phyloP scores from a whole-genome alignment of 2,113 vertebrate genomes.

The Neogobius melanostomus region DNA sequence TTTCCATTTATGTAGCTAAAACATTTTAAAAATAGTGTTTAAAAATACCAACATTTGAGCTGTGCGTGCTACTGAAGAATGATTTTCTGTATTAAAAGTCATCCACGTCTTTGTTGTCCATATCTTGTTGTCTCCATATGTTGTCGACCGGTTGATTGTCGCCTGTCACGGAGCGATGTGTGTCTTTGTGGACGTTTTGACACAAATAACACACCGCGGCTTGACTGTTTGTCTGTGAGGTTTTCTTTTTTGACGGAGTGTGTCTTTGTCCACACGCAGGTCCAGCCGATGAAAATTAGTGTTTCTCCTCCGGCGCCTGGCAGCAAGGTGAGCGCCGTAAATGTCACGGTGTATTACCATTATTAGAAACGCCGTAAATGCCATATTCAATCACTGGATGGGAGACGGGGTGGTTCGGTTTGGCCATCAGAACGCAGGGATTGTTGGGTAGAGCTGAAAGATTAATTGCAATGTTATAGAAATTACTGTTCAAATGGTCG shows the following conservation, averaged over 20 bases:
- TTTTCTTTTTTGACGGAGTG: neutral
- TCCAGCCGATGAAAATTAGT: conserved; percentile 80
- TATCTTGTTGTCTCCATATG: neutral
- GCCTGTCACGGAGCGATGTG: neutral
- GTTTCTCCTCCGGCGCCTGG: conserved; percentile 78
- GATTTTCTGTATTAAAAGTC: neutral
- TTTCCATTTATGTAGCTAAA: too few species aligned
- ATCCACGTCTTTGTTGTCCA: neutral
- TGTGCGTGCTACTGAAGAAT: too few species aligned
- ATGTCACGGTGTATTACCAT: neutral
- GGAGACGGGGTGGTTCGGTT: too few species aligned
- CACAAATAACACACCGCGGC: neutral
- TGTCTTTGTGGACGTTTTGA: neutral
- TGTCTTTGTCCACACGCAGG: conserved; percentile 58
- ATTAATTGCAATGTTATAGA: too few species aligned
- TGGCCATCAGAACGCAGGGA: too few species aligned
- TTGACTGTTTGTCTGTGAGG: neutral
- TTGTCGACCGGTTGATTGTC: conserved; percentile 3
- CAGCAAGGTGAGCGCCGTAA: conserved; percentile 78
- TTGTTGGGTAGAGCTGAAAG: too few species aligned
- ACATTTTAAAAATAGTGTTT: too few species aligned
- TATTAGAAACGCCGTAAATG: neutral
- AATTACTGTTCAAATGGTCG: too few species aligned
- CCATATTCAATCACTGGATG: neutral
- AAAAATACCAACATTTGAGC: too few species aligned